Percentiles rank a stretch among this genome's conserved stretches.
phyloP scores from a whole-genome alignment of 2,888 invertebrate species.

The Drosophila nr. fundita region DNA sequence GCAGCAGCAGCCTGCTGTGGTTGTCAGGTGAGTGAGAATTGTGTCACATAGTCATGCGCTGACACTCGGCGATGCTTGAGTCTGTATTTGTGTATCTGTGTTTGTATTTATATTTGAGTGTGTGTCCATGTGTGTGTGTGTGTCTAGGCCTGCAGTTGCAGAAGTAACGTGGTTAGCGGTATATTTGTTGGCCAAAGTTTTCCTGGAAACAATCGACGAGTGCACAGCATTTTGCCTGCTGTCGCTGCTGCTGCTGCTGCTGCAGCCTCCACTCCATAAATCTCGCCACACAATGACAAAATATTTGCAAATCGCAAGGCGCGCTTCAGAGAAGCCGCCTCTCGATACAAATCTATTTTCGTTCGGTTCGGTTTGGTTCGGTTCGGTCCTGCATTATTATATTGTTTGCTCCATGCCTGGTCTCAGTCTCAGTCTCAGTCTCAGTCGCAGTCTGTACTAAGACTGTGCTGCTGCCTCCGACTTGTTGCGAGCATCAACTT shows the following conservation, averaged over 20 bases:
- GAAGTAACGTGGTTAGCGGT: conserved; percentile 56
- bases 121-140: conserved; percentile 15
- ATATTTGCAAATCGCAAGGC: conserved; percentile 83
- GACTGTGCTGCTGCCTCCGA: conserved; percentile 11
- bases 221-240: conserved; percentile 62
- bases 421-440: conserved; percentile 27
- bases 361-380: conserved; percentile 40
- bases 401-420: conserved; percentile 47
- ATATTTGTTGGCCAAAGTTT: conserved; percentile 65
- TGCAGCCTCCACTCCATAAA: conserved; percentile 81
- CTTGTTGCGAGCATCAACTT: conserved; percentile 64
- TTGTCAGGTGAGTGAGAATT: conserved; percentile 82
- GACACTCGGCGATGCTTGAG: conserved; percentile 61
- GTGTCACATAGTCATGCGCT: conserved; percentile 81
- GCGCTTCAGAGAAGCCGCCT: conserved; percentile 82
- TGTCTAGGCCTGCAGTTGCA: conserved; percentile 46
- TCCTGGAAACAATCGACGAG: conserved; percentile 78
- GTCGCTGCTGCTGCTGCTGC: conserved; percentile 41
- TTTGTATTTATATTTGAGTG: not conserved
- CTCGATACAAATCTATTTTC: conserved; percentile 83
- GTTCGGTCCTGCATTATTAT: conserved; percentile 54
- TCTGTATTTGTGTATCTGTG: conserved; percentile 24
- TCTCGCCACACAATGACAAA: conserved; percentile 83
- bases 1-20: conserved; percentile 50
- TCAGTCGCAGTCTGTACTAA: conserved; percentile 1